Base-by-base conservation (phyloP, 1,140 invertebrate genomes). In the Zaprionus camerounensis region DNA sequence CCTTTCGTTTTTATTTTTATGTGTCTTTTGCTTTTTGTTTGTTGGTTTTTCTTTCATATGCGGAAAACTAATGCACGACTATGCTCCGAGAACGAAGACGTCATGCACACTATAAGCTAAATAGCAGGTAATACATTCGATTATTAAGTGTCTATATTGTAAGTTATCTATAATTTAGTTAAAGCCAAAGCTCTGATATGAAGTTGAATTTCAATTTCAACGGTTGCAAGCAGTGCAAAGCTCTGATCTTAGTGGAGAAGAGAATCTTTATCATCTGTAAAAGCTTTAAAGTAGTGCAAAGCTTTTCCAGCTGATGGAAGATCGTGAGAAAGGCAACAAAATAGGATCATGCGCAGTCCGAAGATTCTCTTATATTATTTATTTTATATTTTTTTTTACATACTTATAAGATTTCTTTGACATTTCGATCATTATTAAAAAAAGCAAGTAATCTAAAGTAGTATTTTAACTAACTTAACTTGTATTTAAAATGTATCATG, bases 31-130 rank as follows among this genome's bases (percentile, higher is more conserved):
- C 59, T 83, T 82, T 83, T 82, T 80, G 69, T 84, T 90, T 87
- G 83, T 80, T 87, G 91, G 81, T 91, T 91, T 90, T 86, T 91
- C 86, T 91, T 91, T 91, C 78, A 91, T 83, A 92, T 92, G 87
- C 76, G 76, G 85, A 80, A 86, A 91, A 91, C 86, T 87, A 92
- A 87, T 76, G 72, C 78, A 91, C 87, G 82, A 91, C 87, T 90
- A 92, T 92, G 91, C 90, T 92, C 75, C 91, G 91, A 92, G 91
- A 92, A 91, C 91, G 91, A 92, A 92, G 91, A 92, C 91, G 91
- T 81, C 91, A 92, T 92, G 91, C 91, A 73, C 86, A 92, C 87
- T 92, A 82, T 83, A 92, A 92, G 79, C 91, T 92, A 88, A 92
- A 92, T 76, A 91, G 71, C 82, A 92, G 91, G 91, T 92, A 92